phyloP scores from a whole-genome alignment of 2,113 vertebrate genomes.

The Cynocephalus volans region DNA sequence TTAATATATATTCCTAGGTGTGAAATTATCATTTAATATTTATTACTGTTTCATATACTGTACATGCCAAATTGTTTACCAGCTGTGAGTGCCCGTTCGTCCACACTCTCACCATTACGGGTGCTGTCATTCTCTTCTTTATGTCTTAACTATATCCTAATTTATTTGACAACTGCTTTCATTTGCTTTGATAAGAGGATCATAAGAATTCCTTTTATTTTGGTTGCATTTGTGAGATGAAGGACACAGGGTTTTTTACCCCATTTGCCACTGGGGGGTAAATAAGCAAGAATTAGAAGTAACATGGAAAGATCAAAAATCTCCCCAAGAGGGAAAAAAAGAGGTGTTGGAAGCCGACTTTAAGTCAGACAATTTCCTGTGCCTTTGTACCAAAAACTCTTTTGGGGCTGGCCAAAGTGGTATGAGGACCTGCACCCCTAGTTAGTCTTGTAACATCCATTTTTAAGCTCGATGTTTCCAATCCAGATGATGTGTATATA shows the following conservation, averaged over 20 bases:
- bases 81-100: not conserved
- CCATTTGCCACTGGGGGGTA: not conserved
- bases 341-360: not conserved
- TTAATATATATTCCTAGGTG: not conserved
- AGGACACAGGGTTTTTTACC: too few species aligned
- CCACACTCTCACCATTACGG: not conserved
- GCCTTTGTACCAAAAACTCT: not conserved
- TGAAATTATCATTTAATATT: not conserved
- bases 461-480: not conserved
- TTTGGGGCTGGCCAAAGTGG: not conserved
- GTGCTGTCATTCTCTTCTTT: conserved; percentile 8
- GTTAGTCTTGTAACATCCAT: not conserved
- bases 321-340: not conserved
- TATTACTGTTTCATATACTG: not conserved
- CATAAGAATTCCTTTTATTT: conserved; percentile 45
- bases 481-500: not conserved
- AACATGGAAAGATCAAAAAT: not conserved
- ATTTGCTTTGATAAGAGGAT: not conserved
- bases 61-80: not conserved
- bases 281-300: not conserved
- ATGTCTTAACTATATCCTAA: conserved; percentile 1
- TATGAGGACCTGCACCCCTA: not conserved
- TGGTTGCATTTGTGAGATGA: not conserved
- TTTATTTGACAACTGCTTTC: conserved; percentile 33
- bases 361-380: not conserved